Evolutionary conservation across 2,888 invertebrate genomes (phyloP), one percentile per base, ranked within the genome.

Genomic region (Drosophila paranaensis): DNA sequence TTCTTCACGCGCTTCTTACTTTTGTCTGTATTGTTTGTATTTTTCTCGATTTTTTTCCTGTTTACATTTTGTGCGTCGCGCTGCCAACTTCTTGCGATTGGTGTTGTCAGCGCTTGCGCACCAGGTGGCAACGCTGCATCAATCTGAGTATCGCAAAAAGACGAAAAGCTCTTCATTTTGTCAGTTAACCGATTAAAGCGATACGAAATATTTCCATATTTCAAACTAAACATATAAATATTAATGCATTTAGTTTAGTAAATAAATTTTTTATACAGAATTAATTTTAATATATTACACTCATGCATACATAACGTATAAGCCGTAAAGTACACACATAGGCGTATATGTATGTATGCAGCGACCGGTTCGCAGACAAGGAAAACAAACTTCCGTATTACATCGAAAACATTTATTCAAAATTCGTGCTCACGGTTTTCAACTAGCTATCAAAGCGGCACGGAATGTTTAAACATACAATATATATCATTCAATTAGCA

Each of bases 1-100:
- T 71, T 75, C 75, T 71, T 77, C 83, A 82, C 79, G 79, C 82
- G 74, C 80, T 84, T 82, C 68, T 68, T 80, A 74, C 78, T 87
- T 80, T 82, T 85, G 83, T 89, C 84, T 89, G 85, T 89, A 88
- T 85, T 85, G 84, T 89, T 85, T 85, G 89, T 85, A 81, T 84
- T 88, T 89, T 85, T 84, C 89, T 84, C 87, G 87, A 87, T 82
- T 86, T 82, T 85, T 79, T 82, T 83, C 80, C 86, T 79, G 86
- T 86, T 83, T 83, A 83, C 83, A 85, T 83, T 83, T 87, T 83
- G 82, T 60, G 60, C 50, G 43, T 2, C 33, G 30, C 39, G 43
- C 77, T 78, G 81, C 81, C 73, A 78, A 80, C 77, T 14, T 53
- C 25, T 42, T n/a, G 13, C n/a, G 14, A 51, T 43, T 43, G 20